A percentile compares a stretch with the other conserved stretches of the same genome.
Evolutionary conservation across 2,888 invertebrate genomes (phyloP).

Genomic region (Nasonovia ribisnigri): DNA sequence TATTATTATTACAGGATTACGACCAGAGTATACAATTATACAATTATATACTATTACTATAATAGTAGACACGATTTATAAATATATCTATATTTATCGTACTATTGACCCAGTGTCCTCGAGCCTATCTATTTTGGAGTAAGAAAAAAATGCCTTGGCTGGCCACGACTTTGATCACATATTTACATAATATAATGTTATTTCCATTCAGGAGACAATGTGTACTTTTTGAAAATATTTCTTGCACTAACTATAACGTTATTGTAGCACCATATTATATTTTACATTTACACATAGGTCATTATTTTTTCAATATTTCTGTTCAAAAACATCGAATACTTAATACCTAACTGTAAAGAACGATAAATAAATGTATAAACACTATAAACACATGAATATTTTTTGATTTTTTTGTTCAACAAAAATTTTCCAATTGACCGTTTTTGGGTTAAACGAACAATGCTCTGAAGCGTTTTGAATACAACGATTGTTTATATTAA

Average conservation of each 20-base stretch:
- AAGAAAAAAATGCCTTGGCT: background rate
- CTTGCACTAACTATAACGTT: background rate
- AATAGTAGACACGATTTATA: too few relatives aligned
- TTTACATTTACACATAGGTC: background rate
- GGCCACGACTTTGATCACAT: background rate
- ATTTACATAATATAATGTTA: background rate
- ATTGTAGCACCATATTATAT: background rate
- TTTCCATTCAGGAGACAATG: background rate
- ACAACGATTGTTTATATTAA: background rate
- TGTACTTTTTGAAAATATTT: background rate
- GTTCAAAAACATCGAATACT: background rate
- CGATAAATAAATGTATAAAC: background rate
- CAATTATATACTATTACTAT: too few relatives aligned
- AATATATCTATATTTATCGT: too few relatives aligned
- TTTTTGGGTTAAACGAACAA: background rate
- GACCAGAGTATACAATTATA: too few relatives aligned
- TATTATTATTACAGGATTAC: background rate
- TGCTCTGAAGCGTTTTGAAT: background rate
- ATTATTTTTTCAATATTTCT: background rate
- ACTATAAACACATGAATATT: background rate
- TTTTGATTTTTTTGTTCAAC: too few relatives aligned
- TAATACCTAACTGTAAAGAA: background rate
- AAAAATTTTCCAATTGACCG: background rate
- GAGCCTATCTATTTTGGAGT: background rate
- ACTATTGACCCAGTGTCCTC: too few relatives aligned